A percentile compares a stretch with the other conserved stretches of the same genome.
phyloP scores from a whole-genome alignment of 2,797 vertebrate genomes.

The Anniella stebbinsi region DNA sequence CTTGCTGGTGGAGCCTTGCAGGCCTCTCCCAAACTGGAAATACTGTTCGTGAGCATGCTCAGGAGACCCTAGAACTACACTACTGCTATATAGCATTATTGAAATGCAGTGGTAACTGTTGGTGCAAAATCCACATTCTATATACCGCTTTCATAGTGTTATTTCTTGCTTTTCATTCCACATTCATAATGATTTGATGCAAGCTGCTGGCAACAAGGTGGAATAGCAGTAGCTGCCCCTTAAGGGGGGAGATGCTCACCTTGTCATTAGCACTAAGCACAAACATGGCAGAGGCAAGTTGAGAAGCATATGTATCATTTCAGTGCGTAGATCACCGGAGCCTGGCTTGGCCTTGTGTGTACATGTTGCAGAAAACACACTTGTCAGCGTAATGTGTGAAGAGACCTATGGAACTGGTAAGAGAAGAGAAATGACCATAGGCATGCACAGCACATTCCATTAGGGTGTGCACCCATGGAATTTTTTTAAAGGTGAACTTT shows the following conservation, averaged over 20 bases:
- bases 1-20: not conserved
- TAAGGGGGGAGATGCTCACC: not conserved
- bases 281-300: not conserved
- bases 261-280: not conserved
- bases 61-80: not conserved
- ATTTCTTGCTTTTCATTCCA: too few species aligned
- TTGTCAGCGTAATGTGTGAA: not conserved
- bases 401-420: not conserved
- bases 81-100: too few species aligned
- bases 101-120: too few species aligned
- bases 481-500: too few species aligned
- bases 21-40: not conserved
- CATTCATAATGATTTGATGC: too few species aligned
- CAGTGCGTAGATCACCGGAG: too few species aligned
- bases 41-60: not conserved
- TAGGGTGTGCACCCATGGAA: too few species aligned
- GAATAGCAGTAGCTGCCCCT: not conserved
- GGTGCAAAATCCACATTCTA: too few species aligned
- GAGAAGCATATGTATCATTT: not conserved
- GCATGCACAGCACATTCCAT: too few species aligned
- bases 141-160: too few species aligned
- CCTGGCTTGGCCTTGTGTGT: not conserved
- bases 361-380: not conserved
- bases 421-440: not conserved
- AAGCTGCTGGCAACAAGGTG: not conserved